Base-by-base conservation (phyloP, 2,888 invertebrate genomes). In the Drymonia ruficornis region DNA sequence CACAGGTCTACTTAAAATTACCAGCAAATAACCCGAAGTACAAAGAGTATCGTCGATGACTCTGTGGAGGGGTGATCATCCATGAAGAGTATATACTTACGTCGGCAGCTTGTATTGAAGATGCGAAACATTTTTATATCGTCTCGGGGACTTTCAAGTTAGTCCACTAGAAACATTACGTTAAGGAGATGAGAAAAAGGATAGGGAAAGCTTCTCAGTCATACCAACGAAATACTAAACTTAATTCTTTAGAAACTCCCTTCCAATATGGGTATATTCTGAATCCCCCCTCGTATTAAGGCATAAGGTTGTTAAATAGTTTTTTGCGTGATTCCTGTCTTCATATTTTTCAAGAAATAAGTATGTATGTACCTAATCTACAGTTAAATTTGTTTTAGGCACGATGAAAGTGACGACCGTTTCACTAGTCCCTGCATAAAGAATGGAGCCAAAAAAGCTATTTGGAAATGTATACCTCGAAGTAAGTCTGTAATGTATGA, bases 381-480 rank as follows among this genome's bases (percentile, higher is more conserved):
- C 9, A n/a, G 36, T 0, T 36, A 36, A 46, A 15, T 34, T 50
- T 45, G 8, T 56, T 63, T 16, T 52, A 85, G 85, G 49, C 74
- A 83, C 47, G 71, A 76, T 18, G 77, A 78, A 62, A 58, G 64
- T 0, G 77, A 73, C 16, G 81, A 83, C 18, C 73, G 75, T 0
- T 63, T 61, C 34, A 81, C 61, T 44, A 84, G 84, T 53, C 46
- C 50, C 0, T 86, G 86, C 48, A 79, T 86, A 19, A 84, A 81
- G 64, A 83, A 84, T 49, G 84, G 85, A 29, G 84, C 84, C 3
- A 85, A 83, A 38, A 85, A 81, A 70, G 86, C 86, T 2, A 56
- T 86, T 44, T 86, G 86, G 86, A 86, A 85, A 64, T 86, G 86
- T 65, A 81, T 86, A 28, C 86, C 86, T 3, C 69, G 80, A 70